Conservation (phyloP, 2,797 vertebrate species). For the Sebastes goodei region DNA sequence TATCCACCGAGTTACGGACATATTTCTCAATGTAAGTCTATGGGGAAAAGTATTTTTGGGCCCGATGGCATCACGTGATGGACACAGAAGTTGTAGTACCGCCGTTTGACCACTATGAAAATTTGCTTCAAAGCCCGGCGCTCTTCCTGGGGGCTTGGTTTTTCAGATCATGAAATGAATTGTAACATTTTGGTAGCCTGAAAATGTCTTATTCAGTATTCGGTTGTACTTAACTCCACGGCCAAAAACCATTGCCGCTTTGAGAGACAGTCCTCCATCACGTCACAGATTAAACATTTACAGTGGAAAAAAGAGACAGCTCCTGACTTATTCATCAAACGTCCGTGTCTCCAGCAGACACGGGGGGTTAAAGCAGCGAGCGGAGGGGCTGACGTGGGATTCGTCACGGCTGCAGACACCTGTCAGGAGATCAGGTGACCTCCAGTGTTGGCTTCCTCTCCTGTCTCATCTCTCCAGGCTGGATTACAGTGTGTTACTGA, state of each 20-base stretch:
- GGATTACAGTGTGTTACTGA: slow-evolving; percentile 21
- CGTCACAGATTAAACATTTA: slow-evolving; percentile 57
- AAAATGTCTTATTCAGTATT: no score
- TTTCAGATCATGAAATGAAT: no score
- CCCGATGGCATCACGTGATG: no score
- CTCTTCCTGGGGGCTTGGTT: no score
- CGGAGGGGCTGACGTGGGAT: background rate
- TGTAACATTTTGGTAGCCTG: no score
- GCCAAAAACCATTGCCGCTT: background rate
- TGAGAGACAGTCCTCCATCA: background rate
- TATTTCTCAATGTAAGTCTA: no score
- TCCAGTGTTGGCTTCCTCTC: slow-evolving; percentile 8
- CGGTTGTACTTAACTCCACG: no score
- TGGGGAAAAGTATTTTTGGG: no score
- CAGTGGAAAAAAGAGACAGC: slow-evolving; percentile 39
- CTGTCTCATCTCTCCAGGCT: slow-evolving; percentile 23
- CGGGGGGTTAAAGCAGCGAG: background rate
- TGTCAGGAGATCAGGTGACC: slow-evolving; percentile 31
- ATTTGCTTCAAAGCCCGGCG: no score
- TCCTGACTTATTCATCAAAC: slow-evolving; percentile 17
- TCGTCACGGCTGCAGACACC: slow-evolving; percentile 4
- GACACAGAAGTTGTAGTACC: no score
- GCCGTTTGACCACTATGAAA: no score
- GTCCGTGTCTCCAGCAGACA: background rate
- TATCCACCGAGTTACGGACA: rapidly evolving